A percentile compares a stretch with the other conserved stretches of the same genome.
Conservation (phyloP, 2,113 vertebrate species). For the Seriola rivoliana region DNA sequence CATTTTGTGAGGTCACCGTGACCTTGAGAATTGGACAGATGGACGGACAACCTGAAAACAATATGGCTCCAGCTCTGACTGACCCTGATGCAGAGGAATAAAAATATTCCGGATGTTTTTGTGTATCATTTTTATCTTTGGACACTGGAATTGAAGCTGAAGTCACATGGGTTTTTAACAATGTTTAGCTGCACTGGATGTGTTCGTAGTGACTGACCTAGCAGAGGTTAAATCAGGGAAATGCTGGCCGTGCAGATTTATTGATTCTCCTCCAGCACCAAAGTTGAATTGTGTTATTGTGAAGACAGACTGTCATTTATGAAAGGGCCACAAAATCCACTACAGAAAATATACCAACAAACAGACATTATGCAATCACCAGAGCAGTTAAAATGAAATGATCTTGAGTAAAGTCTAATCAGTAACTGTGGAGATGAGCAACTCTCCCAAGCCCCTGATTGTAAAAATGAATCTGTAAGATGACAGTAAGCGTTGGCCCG, state of each 20-base stretch:
- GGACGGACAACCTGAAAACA: too few relatives aligned
- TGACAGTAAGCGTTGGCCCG: not conserved
- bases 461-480: not conserved
- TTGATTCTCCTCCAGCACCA: not conserved
- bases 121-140: not conserved
- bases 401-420: conserved; percentile 13
- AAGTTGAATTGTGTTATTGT: not conserved
- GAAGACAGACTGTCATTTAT: not conserved
- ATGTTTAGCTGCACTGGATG: too few relatives aligned
- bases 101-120: not conserved
- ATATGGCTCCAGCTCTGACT: too few relatives aligned
- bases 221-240: not conserved
- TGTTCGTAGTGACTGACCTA: not conserved
- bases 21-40: too few relatives aligned
- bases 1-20: too few relatives aligned
- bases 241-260: not conserved
- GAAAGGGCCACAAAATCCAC: not conserved
- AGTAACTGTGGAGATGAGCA: conserved; percentile 15
- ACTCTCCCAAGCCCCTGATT: conserved; percentile 7
- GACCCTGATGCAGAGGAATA: too few relatives aligned
- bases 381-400: conserved; percentile 20
- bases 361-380: conserved; percentile 16
- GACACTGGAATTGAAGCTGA: not conserved
- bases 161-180: not conserved
- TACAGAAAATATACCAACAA: not conserved